These are phyloP conservation scores for Mareca strepera DNA, from an alignment of 2,797 vertebrate species.

Conservation along the genomic window DNA sequence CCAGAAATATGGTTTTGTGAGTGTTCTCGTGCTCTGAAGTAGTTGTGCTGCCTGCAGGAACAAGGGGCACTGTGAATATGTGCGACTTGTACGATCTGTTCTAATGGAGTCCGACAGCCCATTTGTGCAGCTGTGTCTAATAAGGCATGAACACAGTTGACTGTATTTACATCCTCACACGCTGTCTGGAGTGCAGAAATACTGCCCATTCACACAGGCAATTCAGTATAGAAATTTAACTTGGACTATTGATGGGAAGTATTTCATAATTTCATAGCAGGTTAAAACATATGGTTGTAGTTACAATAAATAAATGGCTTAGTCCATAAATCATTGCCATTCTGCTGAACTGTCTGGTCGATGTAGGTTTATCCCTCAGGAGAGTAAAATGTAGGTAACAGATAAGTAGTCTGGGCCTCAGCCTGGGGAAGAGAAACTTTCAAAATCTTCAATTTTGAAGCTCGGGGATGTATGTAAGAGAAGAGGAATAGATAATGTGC, in stretches of 20 bases:
- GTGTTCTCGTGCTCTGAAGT: background rate
- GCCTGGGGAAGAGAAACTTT: background rate
- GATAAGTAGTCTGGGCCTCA: background rate
- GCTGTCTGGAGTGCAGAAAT: conserved; percentile 26
- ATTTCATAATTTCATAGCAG: conserved; percentile 41
- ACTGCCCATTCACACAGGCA: conserved; percentile 6
- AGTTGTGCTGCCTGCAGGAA: background rate
- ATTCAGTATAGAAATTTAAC: background rate
- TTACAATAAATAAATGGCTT: conserved; percentile 47
- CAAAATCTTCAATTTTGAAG: background rate
- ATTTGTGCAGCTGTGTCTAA: conserved; percentile 48
- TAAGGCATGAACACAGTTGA: conserved; percentile 3
- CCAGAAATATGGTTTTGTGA: background rate
- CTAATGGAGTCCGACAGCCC: background rate
- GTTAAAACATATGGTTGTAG: conserved; percentile 53
- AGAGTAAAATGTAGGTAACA: background rate
- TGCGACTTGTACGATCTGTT: background rate
- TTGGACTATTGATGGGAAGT: conserved; percentile 9
- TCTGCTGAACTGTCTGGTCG: background rate
- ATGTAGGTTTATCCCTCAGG: conserved; percentile 11
- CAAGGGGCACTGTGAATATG: accelerated
- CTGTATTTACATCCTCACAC: background rate
- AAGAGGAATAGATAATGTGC: background rate
- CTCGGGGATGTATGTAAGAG: background rate
- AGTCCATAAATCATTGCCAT: conserved; percentile 26